Evolutionary conservation across 1,140 invertebrate species (phyloP).

Genomic region (Polypedilum pembai): DNA sequence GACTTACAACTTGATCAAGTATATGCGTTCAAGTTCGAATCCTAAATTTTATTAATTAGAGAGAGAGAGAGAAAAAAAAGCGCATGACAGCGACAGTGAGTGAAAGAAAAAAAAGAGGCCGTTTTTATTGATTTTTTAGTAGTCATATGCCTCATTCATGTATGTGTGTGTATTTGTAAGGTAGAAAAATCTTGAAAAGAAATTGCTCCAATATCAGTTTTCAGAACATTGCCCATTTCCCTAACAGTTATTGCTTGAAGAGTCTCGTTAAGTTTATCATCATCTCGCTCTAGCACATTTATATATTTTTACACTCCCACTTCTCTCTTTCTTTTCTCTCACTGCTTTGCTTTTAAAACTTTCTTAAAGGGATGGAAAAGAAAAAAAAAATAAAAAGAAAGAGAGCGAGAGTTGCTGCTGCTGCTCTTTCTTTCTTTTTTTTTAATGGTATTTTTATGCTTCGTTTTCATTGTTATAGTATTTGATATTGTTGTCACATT

Average conservation of each 20-base stretch:
- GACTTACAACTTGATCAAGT: no score
- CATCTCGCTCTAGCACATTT: constrained; percentile 7
- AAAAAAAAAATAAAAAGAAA: not conserved
- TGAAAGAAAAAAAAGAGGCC: not conserved
- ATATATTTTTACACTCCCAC: not conserved
- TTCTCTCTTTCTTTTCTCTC: not conserved
- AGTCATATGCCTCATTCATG: not conserved
- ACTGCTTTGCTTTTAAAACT: not conserved
- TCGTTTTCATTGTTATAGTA: constrained; percentile 21
- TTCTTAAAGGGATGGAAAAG: not conserved
- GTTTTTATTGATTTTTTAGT: constrained; percentile 28
- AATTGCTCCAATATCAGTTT: constrained; percentile 16
- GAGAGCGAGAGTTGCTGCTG: not conserved
- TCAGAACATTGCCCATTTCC: constrained; percentile 24
- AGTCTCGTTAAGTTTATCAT: constrained; percentile 23
- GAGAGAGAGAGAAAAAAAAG: not conserved
- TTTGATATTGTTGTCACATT: constrained; percentile 25
- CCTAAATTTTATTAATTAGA: constrained; percentile 11
- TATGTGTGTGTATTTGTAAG: not conserved
- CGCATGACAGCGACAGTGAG: not conserved
- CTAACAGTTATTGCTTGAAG: constrained; percentile 28
- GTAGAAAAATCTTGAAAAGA: not conserved
- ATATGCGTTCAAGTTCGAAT: no score
- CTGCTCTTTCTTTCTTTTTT: constrained; percentile 3
- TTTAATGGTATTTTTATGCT: constrained; percentile 25